Evolutionary conservation across 2,888 invertebrate species (phyloP), one percentile per base, ranked within the genome.

Genomic region (Autographa gamma): DNA sequence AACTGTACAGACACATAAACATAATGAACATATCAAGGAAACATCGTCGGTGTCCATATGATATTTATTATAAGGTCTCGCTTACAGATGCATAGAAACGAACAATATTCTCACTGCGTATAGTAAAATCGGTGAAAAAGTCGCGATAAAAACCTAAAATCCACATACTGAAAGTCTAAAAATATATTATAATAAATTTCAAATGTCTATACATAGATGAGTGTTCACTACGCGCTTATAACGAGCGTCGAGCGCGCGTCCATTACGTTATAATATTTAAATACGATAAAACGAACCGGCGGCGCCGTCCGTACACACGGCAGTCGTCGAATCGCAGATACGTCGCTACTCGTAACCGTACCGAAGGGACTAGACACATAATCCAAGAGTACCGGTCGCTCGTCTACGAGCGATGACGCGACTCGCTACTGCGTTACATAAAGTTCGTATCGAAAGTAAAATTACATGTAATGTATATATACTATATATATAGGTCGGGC

Each of bases 101-200:
- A 92, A 93, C 91, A 90, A 91, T 90, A 90, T 89, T 89, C 86
- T 92, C 93, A 93, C 93, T 92, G 93, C 91, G 85, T 91, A 92
- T 91, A 90, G 89, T 92, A 91, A 91, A 92, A 91, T 90, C 90
- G 91, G 93, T 94, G 94, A 94, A 94, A 93, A 94, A 93, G 88
- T 94, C 90, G 94, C 93, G 89, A 91, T 92, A 92, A 91, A 93
- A 95, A 95, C 93, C 91, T 94, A 94, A 95, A 94, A 90, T 93
- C 88, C 93, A 94, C 94, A 92, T 94, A 95, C 92, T 92, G 94
- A 94, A 94, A 93, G 89, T 95, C 94, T 94, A 94, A 95, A 95
- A 95, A 94, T 95, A 95, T 94, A 95, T 94, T 93, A 94, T 94
- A 94, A 93, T 93, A 94, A 93, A 94, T 94, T 94, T 94, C 92